Percentiles rank a stretch among this genome's conserved stretches.
These are phyloP conservation scores for Frankliniella intonsa DNA, from an alignment of 2,888 invertebrate species.

Conservation along the genomic window DNA sequence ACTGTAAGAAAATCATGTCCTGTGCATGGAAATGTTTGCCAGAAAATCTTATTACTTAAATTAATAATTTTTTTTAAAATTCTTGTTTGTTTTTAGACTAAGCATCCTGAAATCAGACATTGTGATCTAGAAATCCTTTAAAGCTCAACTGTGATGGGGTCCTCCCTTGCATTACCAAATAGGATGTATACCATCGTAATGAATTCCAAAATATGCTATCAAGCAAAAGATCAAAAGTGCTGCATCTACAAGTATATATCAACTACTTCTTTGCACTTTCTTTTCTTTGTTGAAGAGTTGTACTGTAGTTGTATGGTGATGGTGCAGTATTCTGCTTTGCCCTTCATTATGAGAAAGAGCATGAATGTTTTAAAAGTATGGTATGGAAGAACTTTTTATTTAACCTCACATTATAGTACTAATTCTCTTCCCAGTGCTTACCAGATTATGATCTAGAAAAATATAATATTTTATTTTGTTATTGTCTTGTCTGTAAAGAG, in stretches of 20 bases:
- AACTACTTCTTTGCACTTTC: too few relatives aligned
- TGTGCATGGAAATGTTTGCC: too few relatives aligned
- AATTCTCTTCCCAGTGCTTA: background rate
- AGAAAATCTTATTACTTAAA: too few relatives aligned
- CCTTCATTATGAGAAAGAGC: background rate
- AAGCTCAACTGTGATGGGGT: slow-evolving; percentile 38
- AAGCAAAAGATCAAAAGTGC: background rate
- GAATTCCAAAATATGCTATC: background rate
- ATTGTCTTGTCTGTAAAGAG: background rate
- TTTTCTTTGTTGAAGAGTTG: too few relatives aligned
- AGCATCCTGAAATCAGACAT: slow-evolving; percentile 88
- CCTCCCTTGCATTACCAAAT: slow-evolving; percentile 2
- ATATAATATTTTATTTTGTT: background rate
- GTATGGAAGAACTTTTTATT: background rate
- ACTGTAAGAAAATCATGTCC: too few relatives aligned
- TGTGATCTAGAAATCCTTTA: slow-evolving; percentile 91
- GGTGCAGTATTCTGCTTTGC: background rate
- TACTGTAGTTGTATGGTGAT: background rate
- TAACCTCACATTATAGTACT: background rate
- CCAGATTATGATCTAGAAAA: background rate
- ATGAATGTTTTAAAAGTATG: background rate
- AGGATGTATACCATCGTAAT: background rate
- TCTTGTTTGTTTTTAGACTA: slow-evolving; percentile 58
- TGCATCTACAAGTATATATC: too few relatives aligned
- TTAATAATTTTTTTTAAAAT: too few relatives aligned